phyloP scores from a whole-genome alignment of 1,140 invertebrate genomes.

The Maniola jurtina region DNA sequence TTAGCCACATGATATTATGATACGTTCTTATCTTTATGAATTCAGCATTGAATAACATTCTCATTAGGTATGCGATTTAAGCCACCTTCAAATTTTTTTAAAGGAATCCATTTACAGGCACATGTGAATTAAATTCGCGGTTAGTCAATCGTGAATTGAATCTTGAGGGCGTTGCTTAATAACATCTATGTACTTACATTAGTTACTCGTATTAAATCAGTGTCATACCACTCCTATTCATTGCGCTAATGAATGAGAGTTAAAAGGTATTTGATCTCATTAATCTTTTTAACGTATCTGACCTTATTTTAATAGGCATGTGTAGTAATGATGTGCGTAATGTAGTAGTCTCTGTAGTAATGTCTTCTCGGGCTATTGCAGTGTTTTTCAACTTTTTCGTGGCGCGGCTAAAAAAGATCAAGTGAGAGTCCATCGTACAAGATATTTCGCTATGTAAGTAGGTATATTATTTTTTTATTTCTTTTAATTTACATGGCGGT shows the following conservation, averaged over 20 bases:
- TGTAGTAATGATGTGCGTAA: background rate
- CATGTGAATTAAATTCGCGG: slow-evolving; percentile 39
- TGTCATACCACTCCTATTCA: slow-evolving; percentile 3
- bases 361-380: too few relatives aligned
- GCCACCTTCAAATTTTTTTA: background rate
- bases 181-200: background rate
- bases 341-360: background rate
- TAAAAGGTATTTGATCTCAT: background rate
- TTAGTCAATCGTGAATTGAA: slow-evolving; percentile 15
- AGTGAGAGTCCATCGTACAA: too few relatives aligned
- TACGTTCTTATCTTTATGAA: too few relatives aligned
- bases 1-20: too few relatives aligned
- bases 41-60: too few relatives aligned
- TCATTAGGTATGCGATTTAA: background rate
- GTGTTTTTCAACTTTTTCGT: too few relatives aligned
- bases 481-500: too few relatives aligned
- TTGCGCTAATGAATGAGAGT: background rate
- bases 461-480: too few relatives aligned
- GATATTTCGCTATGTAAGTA: too few relatives aligned
- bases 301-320: background rate
- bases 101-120: slow-evolving; percentile 30
- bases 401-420: too few relatives aligned
- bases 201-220: background rate
- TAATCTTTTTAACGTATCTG: background rate
- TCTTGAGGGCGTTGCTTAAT: slow-evolving; percentile 13